These are phyloP conservation scores for Cuniculus paca DNA, from an alignment of 2,797 vertebrate genomes.

Conservation along the genomic window DNA sequence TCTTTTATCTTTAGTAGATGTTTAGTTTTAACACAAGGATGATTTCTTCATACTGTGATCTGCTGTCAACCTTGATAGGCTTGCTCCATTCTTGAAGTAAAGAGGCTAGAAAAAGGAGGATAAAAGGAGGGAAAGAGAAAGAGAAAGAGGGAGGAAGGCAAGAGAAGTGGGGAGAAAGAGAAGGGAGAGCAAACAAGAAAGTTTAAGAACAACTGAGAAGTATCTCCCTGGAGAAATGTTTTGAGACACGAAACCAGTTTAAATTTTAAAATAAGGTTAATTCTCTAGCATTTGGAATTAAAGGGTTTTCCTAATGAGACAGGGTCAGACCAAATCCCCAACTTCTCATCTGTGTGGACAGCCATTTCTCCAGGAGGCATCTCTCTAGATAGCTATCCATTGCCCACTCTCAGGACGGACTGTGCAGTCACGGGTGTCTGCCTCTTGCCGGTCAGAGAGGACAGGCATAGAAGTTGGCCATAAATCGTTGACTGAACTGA, in stretches of 20 bases:
- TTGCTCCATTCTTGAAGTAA: too few relatives aligned
- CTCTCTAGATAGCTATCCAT: background rate
- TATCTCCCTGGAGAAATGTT: background rate
- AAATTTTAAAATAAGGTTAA: background rate
- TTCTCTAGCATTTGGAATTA: background rate
- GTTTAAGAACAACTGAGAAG: background rate
- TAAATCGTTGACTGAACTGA: background rate
- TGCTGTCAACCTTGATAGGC: background rate
- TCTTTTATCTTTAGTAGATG: background rate
- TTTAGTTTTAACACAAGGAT: background rate
- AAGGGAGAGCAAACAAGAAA: background rate
- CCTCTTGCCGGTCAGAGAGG: background rate
- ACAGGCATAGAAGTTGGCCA: too few relatives aligned
- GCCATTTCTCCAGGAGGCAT: background rate
- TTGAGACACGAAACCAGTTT: background rate
- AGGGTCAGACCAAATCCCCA: background rate
- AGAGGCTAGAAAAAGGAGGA: background rate
- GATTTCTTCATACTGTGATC: background rate
- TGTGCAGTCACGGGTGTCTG: too few relatives aligned
- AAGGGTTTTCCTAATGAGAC: background rate
- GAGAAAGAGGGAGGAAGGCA: too few relatives aligned
- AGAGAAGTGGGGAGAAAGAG: background rate
- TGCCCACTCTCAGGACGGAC: background rate
- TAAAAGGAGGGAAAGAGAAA: too few relatives aligned
- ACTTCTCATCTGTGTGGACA: background rate